A percentile compares a stretch with the other conserved stretches of the same genome.
phyloP scores from a whole-genome alignment of 2,113 vertebrate species.

The Todiramphus saurophagus region DNA sequence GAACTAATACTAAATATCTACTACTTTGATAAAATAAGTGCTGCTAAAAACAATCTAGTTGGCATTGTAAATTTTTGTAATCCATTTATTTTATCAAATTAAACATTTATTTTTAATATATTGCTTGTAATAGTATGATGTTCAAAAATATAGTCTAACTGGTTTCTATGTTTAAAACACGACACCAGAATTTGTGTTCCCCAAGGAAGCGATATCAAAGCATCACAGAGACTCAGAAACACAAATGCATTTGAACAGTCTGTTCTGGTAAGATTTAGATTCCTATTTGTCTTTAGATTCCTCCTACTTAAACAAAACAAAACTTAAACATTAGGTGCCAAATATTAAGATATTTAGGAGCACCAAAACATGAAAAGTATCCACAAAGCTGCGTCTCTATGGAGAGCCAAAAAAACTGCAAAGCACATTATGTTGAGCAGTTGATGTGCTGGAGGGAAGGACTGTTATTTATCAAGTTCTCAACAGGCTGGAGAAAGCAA shows the following conservation, averaged over 20 bases:
- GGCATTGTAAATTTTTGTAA: not conserved
- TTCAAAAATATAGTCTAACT: not conserved
- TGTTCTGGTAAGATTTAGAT: not conserved
- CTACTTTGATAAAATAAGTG: not conserved
- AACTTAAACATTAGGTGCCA: not conserved
- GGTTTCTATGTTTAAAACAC: not conserved
- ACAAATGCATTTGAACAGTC: not conserved
- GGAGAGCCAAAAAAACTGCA: not conserved
- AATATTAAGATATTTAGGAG: not conserved
- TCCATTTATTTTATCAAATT: not conserved
- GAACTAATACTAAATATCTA: not conserved
- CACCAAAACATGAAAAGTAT: not conserved
- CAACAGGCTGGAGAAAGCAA: not conserved
- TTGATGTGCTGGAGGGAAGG: not conserved
- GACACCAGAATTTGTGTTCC: not conserved
- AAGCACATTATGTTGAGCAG: not conserved
- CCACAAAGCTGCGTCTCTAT: not conserved
- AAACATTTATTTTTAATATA: not conserved
- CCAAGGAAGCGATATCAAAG: not conserved
- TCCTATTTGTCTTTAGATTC: not conserved
- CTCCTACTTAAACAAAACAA: not conserved
- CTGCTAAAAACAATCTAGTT: not conserved
- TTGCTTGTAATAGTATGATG: not conserved
- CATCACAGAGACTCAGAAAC: not conserved
- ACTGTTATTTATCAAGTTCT: not conserved